Evolutionary conservation across 2,797 vertebrate species (phyloP), one percentile per base, ranked within the genome.

Genomic region (Cryptoblepharus egeriae): DNA sequence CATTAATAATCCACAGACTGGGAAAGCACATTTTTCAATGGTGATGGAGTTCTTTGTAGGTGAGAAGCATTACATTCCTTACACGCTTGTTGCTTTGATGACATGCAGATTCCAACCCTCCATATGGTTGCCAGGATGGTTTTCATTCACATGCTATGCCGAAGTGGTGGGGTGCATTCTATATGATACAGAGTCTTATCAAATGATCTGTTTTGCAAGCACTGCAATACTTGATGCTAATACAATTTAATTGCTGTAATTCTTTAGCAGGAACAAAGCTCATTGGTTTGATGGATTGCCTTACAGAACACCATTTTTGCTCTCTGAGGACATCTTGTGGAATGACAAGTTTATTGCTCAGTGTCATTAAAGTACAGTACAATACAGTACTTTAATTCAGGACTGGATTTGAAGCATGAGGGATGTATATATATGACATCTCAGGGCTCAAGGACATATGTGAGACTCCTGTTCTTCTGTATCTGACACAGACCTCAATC

Each of bases 21-120:
- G 52, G 64, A 45, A 78, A 76, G 77, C 45, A 75, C 79, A 86
- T 86, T 67, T 58, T 60, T 45, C 24, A 60, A 83, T 75, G 76
- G 32, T 24, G 63, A 77, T 37, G 2, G n/a, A 3, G 52, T 15
- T 42, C 86, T 90, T 87, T 87, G 89, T 88, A 87, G 88, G 89
- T 85, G 80, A 88, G 84, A 90, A 89, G 81, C 69, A 0, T 26
- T 0, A 67, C 5, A 57, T n/a, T 8, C 30, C 49, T n/a, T 0
- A 18, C 57, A 10, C 55, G 73, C 4, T 61, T 22, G 64, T 60
- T 70, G 1, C 70, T 32, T 0, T 75, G 32, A 39, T 73, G n/a
- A 30, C 63, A 74, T 0, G 22, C 64, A 71, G 57, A 69, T 39
- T 42, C 37, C 68, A 45, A 69, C 26, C 63, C 42, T 0, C 57